Evolutionary conservation across 2,113 vertebrate species (phyloP), one percentile per base, ranked within the genome.

Genomic region (Platichthys flesus): DNA sequence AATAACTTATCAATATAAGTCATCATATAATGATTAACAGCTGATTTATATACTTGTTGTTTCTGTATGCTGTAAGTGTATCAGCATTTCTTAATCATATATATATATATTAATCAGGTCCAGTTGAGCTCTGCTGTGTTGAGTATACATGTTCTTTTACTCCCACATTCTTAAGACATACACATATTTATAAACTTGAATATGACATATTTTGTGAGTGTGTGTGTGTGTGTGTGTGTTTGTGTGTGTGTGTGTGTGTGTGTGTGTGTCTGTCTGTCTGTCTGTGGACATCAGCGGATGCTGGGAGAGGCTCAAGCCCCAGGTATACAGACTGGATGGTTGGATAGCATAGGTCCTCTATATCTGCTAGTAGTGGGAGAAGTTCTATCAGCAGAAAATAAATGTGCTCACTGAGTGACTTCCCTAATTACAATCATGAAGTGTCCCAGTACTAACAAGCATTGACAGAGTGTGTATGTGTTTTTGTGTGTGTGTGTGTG

Each of bases 401-500:
- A 20, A 52, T 52, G 49, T 52, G 49, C 28, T 31, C 28, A 31
- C 28, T 31, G 28, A 31, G 28, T 31, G 28, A 31, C 28, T 31
- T 31, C 28, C 28, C 28, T 31, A 31, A 31, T 31, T 31, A 31
- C 28, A 31, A 31, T 31, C 28, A 31, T 31, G 28, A 31, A 31
- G 28, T 31, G 28, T 13, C 16, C 47, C 47, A 49, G 16, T 20
- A 52, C 49, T n/a, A 56, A 24, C 23, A 14, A 56, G 23, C 49
- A 58, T 24, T 15, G 24, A 58, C 13, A 31, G 28, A 24, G 24
- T 28, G 26, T 28, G 26, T 28, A 4, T 28, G 26, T 4, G 26
- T 58, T 12, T 58, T n/a, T 55, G 52, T 52, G 70, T 47, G 35
- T 45, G 56, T 40, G 35, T 45, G 42, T 67, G 42, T 47, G 40